Conservation (phyloP, 2,888 invertebrate species). For the Acanthacorydalis orientalis region DNA sequence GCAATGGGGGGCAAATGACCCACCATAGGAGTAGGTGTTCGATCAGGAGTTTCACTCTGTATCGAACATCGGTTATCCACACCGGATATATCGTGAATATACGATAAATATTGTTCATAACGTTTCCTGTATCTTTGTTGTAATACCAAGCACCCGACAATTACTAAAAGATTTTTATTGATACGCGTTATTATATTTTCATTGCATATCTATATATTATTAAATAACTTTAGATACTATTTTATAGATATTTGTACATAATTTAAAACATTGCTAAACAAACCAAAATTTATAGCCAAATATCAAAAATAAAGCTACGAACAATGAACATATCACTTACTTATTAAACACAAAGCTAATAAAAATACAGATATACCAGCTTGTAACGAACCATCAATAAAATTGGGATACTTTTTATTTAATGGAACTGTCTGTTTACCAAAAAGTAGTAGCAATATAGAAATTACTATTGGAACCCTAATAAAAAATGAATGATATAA, state of each 20-base stretch:
- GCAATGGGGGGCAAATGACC: neutral
- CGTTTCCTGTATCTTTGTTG: constrained; percentile 65
- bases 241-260: too few species aligned
- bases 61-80: constrained; percentile 1
- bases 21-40: constrained; percentile 5
- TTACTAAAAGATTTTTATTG: constrained; percentile 35
- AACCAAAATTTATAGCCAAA: too few species aligned
- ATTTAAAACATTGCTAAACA: too few species aligned
- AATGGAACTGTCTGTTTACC: constrained; percentile 31
- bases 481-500: constrained; percentile 15
- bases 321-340: constrained; percentile 27
- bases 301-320: too few species aligned
- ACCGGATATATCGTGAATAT: constrained; percentile 4
- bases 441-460: constrained; percentile 42
- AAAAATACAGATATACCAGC: constrained; percentile 62
- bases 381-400: constrained; percentile 60
- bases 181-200: neutral
- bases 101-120: constrained; percentile 39
- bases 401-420: constrained; percentile 52
- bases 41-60: constrained; percentile 6
- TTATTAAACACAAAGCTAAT: constrained; percentile 61
- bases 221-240: too few species aligned
- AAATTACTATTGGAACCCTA: constrained; percentile 49
- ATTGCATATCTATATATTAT: too few species aligned
- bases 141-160: constrained; percentile 63